phyloP scores from a whole-genome alignment of 2,113 vertebrate genomes.

The Sinocyclocheilus anshuiensis region DNA sequence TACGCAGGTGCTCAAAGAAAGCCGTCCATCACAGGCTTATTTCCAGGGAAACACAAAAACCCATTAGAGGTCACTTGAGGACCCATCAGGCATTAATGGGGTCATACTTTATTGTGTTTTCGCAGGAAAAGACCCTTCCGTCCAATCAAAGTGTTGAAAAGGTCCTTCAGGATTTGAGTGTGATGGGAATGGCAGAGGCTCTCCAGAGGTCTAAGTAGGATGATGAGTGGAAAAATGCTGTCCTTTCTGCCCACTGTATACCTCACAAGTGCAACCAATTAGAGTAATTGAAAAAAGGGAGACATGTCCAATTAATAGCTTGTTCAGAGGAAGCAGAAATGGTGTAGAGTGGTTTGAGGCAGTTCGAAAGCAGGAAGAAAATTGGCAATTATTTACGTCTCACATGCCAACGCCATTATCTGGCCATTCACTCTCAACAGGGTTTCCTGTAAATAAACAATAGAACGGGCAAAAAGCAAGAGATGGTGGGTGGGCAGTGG shows the following conservation, averaged over 20 bases:
- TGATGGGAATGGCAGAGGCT: constrained; percentile 49
- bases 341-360: constrained; percentile 45
- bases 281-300: constrained; percentile 66
- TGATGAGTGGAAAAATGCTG: constrained; percentile 55
- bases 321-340: constrained; percentile 44
- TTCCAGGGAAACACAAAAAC: constrained; percentile 8
- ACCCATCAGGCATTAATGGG: constrained; percentile 56
- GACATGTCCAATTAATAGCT: constrained; percentile 64
- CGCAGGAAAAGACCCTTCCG: constrained; percentile 18
- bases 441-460: constrained; percentile 61
- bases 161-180: constrained; percentile 53
- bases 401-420: constrained; percentile 66
- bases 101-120: constrained; percentile 38
- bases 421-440: constrained; percentile 51
- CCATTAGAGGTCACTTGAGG: constrained; percentile 48
- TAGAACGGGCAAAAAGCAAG: constrained; percentile 52
- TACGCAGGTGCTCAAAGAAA: constrained; percentile 25
- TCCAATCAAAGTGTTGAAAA: constrained; percentile 50
- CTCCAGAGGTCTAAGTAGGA: constrained; percentile 30
- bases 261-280: constrained; percentile 64
- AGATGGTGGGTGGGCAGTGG: constrained; percentile 37
- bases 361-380: constrained; percentile 51
- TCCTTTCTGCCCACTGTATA: constrained; percentile 53
- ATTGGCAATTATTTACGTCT: constrained; percentile 72
- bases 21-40: constrained; percentile 29